Evolutionary conservation across 2,888 invertebrate species (phyloP).

Genomic region (Tridacna crocea): DNA sequence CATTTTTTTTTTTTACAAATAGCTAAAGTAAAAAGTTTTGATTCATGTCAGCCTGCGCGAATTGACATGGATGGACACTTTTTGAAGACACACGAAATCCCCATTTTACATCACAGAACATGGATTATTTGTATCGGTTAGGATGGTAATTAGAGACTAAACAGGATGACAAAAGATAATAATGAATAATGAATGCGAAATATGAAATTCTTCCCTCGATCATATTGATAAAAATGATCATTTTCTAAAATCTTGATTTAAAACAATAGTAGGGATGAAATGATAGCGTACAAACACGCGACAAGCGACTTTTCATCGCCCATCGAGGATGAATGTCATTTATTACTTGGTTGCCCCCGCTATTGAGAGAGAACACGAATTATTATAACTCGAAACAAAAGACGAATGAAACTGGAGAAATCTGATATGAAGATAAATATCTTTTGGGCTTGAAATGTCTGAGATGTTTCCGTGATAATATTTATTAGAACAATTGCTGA

Average conservation of each 20-base stretch:
- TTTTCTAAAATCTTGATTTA: not conserved
- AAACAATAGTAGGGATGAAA: not conserved
- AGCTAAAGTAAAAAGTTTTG: no score
- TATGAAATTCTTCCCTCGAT: constrained; percentile 7
- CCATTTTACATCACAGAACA: no score
- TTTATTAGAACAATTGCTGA: no score
- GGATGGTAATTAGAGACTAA: not conserved
- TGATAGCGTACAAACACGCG: not conserved
- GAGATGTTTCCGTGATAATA: no score
- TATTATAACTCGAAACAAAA: not conserved
- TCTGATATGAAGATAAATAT: no score
- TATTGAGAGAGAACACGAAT: not conserved
- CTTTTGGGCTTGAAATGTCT: no score
- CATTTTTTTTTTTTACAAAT: no score
- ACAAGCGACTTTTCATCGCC: not conserved
- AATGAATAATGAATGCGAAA: constrained; percentile 6
- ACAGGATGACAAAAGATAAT: not conserved
- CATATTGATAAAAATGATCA: not conserved
- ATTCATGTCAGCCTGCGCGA: no score
- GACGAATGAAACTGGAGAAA: not conserved
- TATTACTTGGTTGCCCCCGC: not conserved
- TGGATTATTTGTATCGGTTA: not conserved
- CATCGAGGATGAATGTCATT: not conserved
- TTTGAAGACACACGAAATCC: no score
- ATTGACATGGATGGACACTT: no score